Evolutionary conservation across 2,113 vertebrate genomes (phyloP).

Genomic region (Psittacula cyanocephala): DNA sequence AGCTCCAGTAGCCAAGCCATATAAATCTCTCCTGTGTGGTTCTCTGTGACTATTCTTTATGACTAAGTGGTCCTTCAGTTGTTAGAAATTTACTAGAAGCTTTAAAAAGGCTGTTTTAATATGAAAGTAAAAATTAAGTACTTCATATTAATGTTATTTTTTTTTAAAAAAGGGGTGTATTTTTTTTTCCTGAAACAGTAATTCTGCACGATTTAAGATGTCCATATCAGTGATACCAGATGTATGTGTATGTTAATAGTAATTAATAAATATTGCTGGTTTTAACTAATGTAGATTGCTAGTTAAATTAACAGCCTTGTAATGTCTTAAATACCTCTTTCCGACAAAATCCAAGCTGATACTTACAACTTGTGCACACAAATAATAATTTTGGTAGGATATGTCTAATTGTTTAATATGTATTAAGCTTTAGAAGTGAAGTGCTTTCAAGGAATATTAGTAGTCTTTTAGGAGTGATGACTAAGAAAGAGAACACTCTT

Average conservation of each 20-base stretch:
- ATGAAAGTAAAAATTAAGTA: background rate
- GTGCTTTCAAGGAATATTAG: background rate
- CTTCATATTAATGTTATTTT: background rate
- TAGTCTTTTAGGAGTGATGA: background rate
- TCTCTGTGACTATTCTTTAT: background rate
- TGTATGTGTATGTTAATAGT: background rate
- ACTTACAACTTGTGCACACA: too few relatives aligned
- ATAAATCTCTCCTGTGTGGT: background rate
- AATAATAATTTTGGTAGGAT: background rate
- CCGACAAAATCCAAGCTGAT: background rate
- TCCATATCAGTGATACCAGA: background rate
- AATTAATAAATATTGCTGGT: background rate
- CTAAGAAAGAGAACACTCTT: background rate
- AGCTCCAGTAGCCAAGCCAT: background rate
- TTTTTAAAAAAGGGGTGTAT: background rate
- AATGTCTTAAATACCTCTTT: background rate
- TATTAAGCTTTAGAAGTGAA: background rate
- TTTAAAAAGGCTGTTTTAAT: background rate
- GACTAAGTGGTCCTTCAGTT: background rate
- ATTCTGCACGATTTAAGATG: background rate
- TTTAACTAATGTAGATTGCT: background rate
- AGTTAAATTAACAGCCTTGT: background rate
- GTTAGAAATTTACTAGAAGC: background rate
- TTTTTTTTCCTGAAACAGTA: background rate
- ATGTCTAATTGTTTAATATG: background rate